Base-by-base conservation (phyloP, 2,888 invertebrate species). In the Leptogaster cylindrica region DNA sequence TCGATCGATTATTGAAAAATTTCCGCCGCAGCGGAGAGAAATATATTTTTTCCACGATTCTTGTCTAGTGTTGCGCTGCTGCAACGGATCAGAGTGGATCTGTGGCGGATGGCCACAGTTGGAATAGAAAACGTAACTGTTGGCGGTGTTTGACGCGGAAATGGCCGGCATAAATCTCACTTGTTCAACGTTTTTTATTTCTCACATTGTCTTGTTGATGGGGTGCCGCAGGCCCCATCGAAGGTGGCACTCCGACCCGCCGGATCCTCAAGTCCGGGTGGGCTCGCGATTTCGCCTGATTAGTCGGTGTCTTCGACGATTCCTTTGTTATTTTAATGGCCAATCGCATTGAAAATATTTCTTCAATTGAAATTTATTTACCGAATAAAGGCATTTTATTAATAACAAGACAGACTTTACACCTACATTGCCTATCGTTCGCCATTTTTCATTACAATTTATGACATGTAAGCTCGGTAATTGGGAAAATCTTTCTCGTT, bases 131-230 rank as follows among this genome's bases (percentile, higher is more conserved):
- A 6, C 8, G 44, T 28, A 31, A 61, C 28, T 61, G 28, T 28
- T 41, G 27, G 61, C 41, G 61, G 8, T 8, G 18, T 39, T n/a
- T 44, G 61, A 18, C 27, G 5, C 44, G 61, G 61, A 61, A 61
- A 61, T 44, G 41, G 28, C 28, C 14, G 20, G 61, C 61, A 61
- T 44, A 61, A 44, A 61, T 61, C 61, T 61, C 16, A 16, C 41
- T 20, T 16, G 41, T 58, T 6, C 8, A 25, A n/a, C n/a, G n/a
- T n/a, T n/a, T n/a, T n/a, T 10, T 14, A 58, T 65, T 66, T 48
- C 66, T 58, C 39, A 58, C 18, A 66, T 66, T 58, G 27, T 58
- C n/a, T 66, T 58, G 58, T 66, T 58, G 58, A 58, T 66, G 31
- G 58, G 25, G 66, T 66, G 58, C 36, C 33, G 46, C 25, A 14